Evolutionary conservation across 2,797 vertebrate species (phyloP), one percentile per base, ranked within the genome.

Genomic region (Danio jaintianensis): DNA sequence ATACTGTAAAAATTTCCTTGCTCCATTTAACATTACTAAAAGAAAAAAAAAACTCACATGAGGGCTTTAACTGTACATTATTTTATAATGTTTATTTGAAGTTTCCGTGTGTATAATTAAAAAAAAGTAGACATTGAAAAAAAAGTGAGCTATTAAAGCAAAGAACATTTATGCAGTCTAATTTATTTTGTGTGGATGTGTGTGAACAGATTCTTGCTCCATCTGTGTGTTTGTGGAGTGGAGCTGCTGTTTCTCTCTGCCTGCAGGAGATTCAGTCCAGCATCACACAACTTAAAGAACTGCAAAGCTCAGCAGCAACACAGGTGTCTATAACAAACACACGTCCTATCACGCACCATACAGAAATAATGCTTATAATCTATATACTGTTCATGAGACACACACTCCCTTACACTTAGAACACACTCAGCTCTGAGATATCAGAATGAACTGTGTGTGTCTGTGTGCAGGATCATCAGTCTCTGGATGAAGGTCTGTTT

Each of bases 401-500:
- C 13, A 43, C 18, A 16, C 61, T 16, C 9, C 62, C 18, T 48
- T 43, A 20, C n/a, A 5, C 13, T 45, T 8, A 45, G 2, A 64
- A 9, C 18, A 64, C 62, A 43, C n/a, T 11, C 16, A 55, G 6
- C 9, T 5, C 3, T 9, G 43, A 67, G 4, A 52, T 15, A 42
- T 11, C 50, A 29, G 7, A 53, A 45, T 29, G 4, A 18, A 58
- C 16, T 48, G 48, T 77, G 36, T 80, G 40, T 45, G 18, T n/a
- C 22, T 70, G 38, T 74, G 55, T 82, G 64, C 76, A 96, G 95
- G 92, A 89, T 53, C 87, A 86, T 6, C 70, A 88, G 78, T 16
- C 62, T 40, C 12, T 96, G 87, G 94, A 96, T 68, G 94, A 93
- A 87, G 91, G 93, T 73, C 86, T 96, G 80, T 96, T 96, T 88